These are phyloP conservation scores for Muntiacus reevesi DNA, from an alignment of 2,113 vertebrate species.

Conservation along the genomic window DNA sequence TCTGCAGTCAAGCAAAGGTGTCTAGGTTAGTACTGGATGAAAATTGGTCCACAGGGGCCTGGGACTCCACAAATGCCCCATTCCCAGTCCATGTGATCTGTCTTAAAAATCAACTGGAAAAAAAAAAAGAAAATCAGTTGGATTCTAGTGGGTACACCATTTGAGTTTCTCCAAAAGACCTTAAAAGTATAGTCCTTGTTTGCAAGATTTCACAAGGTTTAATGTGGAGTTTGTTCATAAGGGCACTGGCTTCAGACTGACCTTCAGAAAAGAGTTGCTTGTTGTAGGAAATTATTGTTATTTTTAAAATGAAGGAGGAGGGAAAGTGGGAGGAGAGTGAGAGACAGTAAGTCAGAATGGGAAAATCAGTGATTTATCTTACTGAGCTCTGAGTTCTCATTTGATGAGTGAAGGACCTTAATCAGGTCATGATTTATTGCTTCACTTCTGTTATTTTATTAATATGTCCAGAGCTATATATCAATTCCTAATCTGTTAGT, in stretches of 20 bases:
- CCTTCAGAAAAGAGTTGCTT: neutral
- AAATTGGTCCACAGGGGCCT: neutral
- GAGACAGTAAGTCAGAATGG: neutral
- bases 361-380: neutral
- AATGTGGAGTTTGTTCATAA: neutral
- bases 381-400: neutral
- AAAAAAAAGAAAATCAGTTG: neutral
- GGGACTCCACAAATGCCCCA: neutral
- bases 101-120: neutral
- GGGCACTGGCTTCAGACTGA: neutral
- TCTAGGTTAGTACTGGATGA: neutral
- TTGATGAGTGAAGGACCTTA: neutral
- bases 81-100: no score
- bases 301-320: neutral
- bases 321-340: neutral
- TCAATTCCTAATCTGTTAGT: neutral
- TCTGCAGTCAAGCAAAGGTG: neutral
- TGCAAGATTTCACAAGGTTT: neutral
- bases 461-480: neutral
- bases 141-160: neutral
- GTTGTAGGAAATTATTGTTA: neutral
- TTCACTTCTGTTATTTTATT: neutral
- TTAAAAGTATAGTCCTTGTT: neutral
- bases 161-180: neutral
- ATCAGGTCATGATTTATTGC: neutral